Conservation (phyloP, 2,113 vertebrate species). For the Antennarius striatus region DNA sequence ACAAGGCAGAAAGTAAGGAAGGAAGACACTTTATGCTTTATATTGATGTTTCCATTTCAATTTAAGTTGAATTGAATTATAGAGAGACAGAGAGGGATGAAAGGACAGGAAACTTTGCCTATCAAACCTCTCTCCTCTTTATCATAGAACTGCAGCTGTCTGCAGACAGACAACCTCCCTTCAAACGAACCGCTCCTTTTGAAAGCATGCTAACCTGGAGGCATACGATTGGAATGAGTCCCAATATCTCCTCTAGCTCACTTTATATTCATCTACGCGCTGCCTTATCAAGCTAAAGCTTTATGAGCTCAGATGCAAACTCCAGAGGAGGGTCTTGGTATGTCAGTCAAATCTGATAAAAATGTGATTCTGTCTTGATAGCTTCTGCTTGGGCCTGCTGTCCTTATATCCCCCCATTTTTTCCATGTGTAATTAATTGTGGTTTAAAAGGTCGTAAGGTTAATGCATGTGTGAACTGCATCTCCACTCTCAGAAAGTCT, state of each 20-base stretch:
- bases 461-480: no score
- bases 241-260: constrained; percentile 59
- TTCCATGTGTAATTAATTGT: constrained; percentile 36
- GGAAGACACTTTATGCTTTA: constrained; percentile 3
- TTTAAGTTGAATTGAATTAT: constrained; percentile 33
- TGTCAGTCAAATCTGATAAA: constrained; percentile 40
- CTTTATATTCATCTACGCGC: constrained; percentile 55
- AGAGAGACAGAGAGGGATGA: constrained; percentile 18
- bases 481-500: neutral
- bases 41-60: constrained; percentile 12
- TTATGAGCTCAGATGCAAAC: constrained; percentile 34
- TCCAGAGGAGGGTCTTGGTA: constrained; percentile 40
- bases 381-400: constrained; percentile 27
- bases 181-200: constrained; percentile 63
- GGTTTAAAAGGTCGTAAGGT: neutral
- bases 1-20: neutral
- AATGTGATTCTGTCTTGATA: constrained; percentile 47
- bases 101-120: constrained; percentile 52
- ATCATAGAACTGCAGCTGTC: constrained; percentile 66
- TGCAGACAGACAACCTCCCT: constrained; percentile 52
- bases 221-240: constrained; percentile 53
- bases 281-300: constrained; percentile 62
- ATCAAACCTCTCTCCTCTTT: constrained; percentile 56
- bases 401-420: constrained; percentile 24
- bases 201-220: constrained; percentile 69